A percentile compares a stretch with the other conserved stretches of the same genome.
phyloP scores from a whole-genome alignment of 2,888 invertebrate species.

The Odontocolon sp. region DNA sequence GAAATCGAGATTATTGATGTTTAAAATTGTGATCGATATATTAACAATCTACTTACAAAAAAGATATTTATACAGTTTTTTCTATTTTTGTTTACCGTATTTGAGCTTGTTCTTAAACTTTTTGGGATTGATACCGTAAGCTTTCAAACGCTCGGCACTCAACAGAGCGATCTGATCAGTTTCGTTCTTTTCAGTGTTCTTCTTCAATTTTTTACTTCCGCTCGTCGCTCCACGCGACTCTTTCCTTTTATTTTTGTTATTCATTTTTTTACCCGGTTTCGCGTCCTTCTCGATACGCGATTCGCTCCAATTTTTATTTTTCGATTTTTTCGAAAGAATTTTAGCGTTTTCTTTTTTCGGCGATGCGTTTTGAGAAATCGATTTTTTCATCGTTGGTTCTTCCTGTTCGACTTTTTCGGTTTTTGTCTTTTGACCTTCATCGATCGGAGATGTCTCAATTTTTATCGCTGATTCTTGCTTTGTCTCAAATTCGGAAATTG shows the following conservation, averaged over 20 bases:
- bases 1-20: too few relatives aligned
- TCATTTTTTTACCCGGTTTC: conserved; percentile 17
- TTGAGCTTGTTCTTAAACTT: conserved; percentile 91
- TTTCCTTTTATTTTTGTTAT: conserved; percentile 68
- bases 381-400: conserved; percentile 30
- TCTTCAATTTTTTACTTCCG: conserved; percentile 49
- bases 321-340: conserved; percentile 54
- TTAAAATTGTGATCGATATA: too few relatives aligned
- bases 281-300: too few relatives aligned
- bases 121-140: conserved; percentile 96
- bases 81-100: conserved; percentile 83
- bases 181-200: conserved; percentile 57
- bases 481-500: neutral
- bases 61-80: conserved; percentile 27
- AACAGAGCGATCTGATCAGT: conserved; percentile 65
- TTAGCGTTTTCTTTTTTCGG: conserved; percentile 45
- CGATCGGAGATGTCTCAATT: neutral
- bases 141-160: conserved; percentile 91
- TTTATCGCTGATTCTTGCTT: neutral
- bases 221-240: neutral
- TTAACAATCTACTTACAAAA: conserved; percentile 15
- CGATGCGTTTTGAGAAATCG: neutral
- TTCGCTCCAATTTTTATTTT: conserved; percentile 71
- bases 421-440: conserved; percentile 35
- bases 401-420: conserved; percentile 5